Base-by-base conservation (phyloP, 2,888 invertebrate species). In the Priocnemis perturbator region DNA sequence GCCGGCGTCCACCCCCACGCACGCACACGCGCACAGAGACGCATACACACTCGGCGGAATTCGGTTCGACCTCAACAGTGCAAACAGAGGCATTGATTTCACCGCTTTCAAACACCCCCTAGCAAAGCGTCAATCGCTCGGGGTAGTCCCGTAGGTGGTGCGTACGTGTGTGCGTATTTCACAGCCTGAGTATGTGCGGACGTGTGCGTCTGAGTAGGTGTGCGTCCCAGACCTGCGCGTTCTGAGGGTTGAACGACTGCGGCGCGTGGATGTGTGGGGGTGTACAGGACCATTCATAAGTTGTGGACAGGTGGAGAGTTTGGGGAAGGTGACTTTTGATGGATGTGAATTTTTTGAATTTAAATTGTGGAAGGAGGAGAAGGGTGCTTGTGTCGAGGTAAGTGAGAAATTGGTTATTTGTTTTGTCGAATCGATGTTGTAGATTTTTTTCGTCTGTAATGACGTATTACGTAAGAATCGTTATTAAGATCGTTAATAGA, bases 81-180 rank as follows among this genome's bases (percentile, higher is more conserved):
- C 88, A 88, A 88, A 88, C 87, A 87, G 86, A 87, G 83, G 87
- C 88, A 88, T 88, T 88, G 88, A 88, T 88, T 88, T 88, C 88
- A 86, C 87, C 87, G 87, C 86, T 87, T 87, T 87, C 86, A 85
- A 86, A 83, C 86, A 83, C 83, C 81, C 82, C 85, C 83, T 77
- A 82, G 82, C 83, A 81, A 81, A 83, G 80, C 83, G 80, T 83
- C 80, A 81, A 77, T 75, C 78, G 81, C 81, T 80, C 77, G 69
- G 75, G 79, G 77, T 75, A 71, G 69, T 73, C 72, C 72, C 73
- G 19, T 21, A 57, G 64, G 58, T 50, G 69, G 75, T 70, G 67
- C 60, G 56, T 30, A 67, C 72, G 65, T 64, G 71, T 65, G 76
- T 76, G 74, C n/a, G n/a, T n/a, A n/a, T 72, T 59, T 62, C 50